These are phyloP conservation scores for Bruchidius siliquastri DNA, from an alignment of 2,888 invertebrate genomes.

Conservation along the genomic window DNA sequence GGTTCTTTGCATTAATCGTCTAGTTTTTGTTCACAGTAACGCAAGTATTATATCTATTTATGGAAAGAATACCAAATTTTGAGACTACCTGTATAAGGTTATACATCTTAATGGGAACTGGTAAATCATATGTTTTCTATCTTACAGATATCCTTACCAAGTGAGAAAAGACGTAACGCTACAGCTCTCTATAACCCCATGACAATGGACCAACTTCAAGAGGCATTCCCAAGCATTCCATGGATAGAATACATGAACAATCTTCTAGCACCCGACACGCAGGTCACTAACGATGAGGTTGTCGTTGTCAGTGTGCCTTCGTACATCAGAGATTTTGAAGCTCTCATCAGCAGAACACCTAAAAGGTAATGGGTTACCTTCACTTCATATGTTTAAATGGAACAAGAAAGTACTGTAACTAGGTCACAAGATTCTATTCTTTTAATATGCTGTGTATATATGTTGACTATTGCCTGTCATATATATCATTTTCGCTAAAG, in stretches of 20 bases:
- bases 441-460: constrained; percentile 1
- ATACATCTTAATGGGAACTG: too few relatives aligned
- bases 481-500: too few relatives aligned
- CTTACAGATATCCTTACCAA: constrained; percentile 73
- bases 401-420: neutral
- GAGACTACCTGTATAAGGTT: too few relatives aligned
- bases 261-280: constrained; percentile 63
- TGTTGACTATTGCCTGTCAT: too few relatives aligned
- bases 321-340: constrained; percentile 70
- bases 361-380: constrained; percentile 42
- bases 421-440: too few relatives aligned
- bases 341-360: constrained; percentile 51
- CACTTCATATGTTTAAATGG: constrained; percentile 8
- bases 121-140: neutral
- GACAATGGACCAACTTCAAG: constrained; percentile 72
- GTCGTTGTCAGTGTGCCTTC: constrained; percentile 82
- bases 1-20: too few relatives aligned
- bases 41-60: too few relatives aligned
- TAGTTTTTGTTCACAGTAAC: too few relatives aligned
- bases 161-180: constrained; percentile 86
- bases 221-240: constrained; percentile 69
- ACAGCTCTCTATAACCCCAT: constrained; percentile 89
- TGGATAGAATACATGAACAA: constrained; percentile 84
- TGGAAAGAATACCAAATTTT: too few relatives aligned
- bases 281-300: constrained; percentile 64